Base-by-base conservation (phyloP, 2,113 vertebrate species). In the Acanthisitta chloris region DNA sequence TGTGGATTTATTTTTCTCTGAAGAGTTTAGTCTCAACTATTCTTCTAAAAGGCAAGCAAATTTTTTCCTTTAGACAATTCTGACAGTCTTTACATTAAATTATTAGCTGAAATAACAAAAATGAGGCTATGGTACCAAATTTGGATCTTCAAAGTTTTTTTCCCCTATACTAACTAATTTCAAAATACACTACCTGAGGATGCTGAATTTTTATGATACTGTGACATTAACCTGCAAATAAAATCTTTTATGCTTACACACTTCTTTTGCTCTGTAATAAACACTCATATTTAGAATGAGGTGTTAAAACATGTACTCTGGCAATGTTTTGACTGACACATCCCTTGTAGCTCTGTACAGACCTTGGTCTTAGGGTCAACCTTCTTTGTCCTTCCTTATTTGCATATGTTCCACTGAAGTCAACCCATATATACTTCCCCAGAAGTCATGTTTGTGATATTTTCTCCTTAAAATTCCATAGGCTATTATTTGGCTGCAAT, bases 191-290 rank as follows among this genome's bases (percentile, higher is more conserved):
- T 40, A 36, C 16, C 18, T 43, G 49, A 78, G 23, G 7, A 49
- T 23, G 12, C 4, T 54, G 38, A 52, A 8, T 54, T 78, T 86
- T 58, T 33, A 29, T 66, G 26, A 62, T 36, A 74, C 8, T 28
- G 5, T 6, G 7, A 46, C 3, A 70, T 40, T 51, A 87, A 91
- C 29, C 18, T 71, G 13, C 21, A 91, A 94, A 96, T 34, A 25
- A 67, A 78, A 33, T 42, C 12, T 52, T 77, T 29, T 65, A 57
- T n/a, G 11, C 3, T 46, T 86, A n/a, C 10, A 51, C 0, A 0
- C 8, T 58, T 84, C 7, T 92, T 80, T 92, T 89, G 13, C 28
- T 46, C 24, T 46, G 17, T 66, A 73, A 54, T 77, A 64, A 20
- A 26, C 5, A 76, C 10, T 72, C 21, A 33, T 52, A 81, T 45